A percentile compares a stretch with the other conserved stretches of the same genome.
Conservation (phyloP, 1,140 invertebrate species). For the Diachasma alloeum region DNA sequence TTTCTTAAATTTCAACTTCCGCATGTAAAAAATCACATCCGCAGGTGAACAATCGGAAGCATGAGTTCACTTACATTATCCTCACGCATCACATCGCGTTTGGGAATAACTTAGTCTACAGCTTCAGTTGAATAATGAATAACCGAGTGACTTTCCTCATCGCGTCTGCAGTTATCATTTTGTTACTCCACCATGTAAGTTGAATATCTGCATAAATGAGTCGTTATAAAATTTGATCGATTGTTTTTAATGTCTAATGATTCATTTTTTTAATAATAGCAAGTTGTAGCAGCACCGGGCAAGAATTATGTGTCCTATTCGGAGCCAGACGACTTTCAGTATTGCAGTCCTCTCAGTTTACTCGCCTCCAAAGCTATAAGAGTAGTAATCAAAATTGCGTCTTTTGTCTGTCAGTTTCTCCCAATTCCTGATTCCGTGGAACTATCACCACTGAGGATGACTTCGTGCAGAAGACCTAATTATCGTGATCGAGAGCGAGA, state of each 20-base stretch:
- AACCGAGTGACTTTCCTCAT: background rate
- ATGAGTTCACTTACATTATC: background rate
- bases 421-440: constrained; percentile 11
- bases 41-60: background rate
- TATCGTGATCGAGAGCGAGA: background rate
- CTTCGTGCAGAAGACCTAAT: background rate
- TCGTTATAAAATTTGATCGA: background rate
- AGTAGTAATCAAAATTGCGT: background rate
- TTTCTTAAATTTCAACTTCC: background rate
- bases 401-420: background rate
- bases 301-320: background rate
- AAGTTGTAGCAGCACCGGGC: background rate
- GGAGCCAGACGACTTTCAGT: background rate
- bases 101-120: background rate
- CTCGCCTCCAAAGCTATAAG: constrained; percentile 3
- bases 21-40: background rate
- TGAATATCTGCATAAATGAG: too few species aligned
- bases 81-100: background rate
- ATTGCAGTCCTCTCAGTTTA: constrained; percentile 6
- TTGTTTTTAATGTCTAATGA: too few species aligned
- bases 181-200: background rate
- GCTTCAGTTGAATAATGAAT: background rate
- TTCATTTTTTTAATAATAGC: background rate
- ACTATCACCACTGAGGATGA: background rate
- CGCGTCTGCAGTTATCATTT: background rate